Conservation (phyloP, 2,797 vertebrate genomes). For the Tangara arthus region DNA sequence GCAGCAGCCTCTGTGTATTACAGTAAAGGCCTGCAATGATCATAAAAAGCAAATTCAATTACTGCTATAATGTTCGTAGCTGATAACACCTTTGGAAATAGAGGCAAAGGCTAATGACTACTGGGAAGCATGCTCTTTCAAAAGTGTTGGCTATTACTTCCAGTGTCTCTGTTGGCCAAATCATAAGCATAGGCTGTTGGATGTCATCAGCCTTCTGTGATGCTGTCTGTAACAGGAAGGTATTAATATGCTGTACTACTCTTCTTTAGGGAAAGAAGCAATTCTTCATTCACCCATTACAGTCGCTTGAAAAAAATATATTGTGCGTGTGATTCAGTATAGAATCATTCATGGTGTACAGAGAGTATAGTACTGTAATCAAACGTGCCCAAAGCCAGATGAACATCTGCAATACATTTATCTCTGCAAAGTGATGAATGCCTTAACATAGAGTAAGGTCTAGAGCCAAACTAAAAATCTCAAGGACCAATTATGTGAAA, state of each 20-base stretch:
- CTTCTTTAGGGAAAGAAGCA: neutral
- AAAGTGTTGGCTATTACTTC: neutral
- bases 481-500: neutral
- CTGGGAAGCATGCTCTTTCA: neutral
- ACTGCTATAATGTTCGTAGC: slow-evolving; percentile 19
- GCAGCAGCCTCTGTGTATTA: neutral
- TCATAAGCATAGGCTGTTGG: neutral
- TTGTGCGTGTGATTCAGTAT: neutral
- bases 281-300: neutral
- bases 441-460: neutral
- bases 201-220: neutral
- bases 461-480: neutral
- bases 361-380: neutral
- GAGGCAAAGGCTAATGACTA: neutral
- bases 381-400: neutral
- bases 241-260: accelerated
- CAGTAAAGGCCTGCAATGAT: slow-evolving; percentile 15
- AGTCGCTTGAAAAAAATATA: neutral
- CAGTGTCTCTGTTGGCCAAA: neutral
- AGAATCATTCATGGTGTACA: neutral
- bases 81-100: slow-evolving; percentile 39
- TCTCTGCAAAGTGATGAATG: neutral
- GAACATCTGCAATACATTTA: neutral
- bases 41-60: slow-evolving; percentile 55
- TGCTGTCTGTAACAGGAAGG: neutral